Base-by-base conservation (phyloP, 2,888 invertebrate species). In the Cheilosia pagana region DNA sequence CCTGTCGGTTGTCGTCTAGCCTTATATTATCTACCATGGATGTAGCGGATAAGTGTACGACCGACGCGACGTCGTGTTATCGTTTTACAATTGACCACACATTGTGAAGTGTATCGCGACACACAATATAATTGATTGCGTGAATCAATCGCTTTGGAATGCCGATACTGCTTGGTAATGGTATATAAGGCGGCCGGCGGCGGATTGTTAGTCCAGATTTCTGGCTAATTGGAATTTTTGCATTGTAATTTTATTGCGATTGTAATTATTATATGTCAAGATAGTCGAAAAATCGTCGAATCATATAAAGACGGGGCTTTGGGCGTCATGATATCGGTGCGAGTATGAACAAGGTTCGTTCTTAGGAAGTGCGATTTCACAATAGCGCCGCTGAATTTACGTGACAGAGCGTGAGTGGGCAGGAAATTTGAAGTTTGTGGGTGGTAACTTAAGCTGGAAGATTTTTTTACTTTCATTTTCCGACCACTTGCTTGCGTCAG, bases 121-220 rank as follows among this genome's bases (percentile, higher is more conserved):
- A 45, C 57, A 45, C 28, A 12, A 28, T 57, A 23, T 59, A 59
- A 68, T 57, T 68, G 50, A 19, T 10, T 16, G 68, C 6, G n/a
- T 55, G 68, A 68, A 68, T 55, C 50, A 71, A 71, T 50, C 14
- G 50, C 25, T 39, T 50, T 50, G 70, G 70, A 50, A 71, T 71
- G 48, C 14, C 31, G 57, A 70, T 59, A 70, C 28, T 8, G 28
- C n/a, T n/a, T n/a, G n/a, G n/a, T n/a, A n/a, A n/a, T n/a, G 8
- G 2, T 28, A 8, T 8, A 28, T 28, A 1, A 48, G 25, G 23
- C n/a, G n/a, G n/a, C n/a, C n/a, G n/a, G n/a, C n/a, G n/a, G n/a
- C 4, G 39, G 45, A 4, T 12, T 21, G 50, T 21, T 52, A 71
- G 52, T 50, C 48, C 50, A 60, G 60, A 71, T 71, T 71, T 59